Evolutionary conservation across 2,888 invertebrate genomes (phyloP).

Genomic region (Teleogryllus oceanicus): DNA sequence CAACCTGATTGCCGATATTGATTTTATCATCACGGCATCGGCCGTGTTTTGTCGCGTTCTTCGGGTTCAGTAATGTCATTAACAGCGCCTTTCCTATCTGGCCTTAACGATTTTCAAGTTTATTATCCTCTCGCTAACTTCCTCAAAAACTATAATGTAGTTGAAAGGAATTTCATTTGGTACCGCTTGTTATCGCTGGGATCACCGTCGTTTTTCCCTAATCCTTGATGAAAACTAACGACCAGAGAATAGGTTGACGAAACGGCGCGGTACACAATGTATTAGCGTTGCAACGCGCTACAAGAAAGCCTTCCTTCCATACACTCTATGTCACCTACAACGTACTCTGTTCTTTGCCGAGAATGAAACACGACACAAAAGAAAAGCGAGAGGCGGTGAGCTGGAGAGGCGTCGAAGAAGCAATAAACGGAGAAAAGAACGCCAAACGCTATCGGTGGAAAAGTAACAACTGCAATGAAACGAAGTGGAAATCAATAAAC

Average conservation of each 20-base stretch:
- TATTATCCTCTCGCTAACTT: background rate
- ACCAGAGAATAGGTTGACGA: no score
- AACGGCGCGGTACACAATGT: no score
- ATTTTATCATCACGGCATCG: background rate
- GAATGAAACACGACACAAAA: no score
- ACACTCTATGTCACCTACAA: no score
- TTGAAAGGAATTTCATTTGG: conserved; percentile 2
- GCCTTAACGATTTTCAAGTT: background rate
- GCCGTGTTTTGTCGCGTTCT: background rate
- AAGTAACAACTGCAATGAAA: conserved; percentile 7
- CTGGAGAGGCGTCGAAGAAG: background rate
- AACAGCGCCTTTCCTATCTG: background rate
- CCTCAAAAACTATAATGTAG: conserved; percentile 6
- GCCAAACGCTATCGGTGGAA: background rate
- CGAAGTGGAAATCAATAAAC: conserved; percentile 8
- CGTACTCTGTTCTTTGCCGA: no score
- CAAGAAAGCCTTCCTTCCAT: no score
- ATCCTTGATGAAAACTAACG: background rate
- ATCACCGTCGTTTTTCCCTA: background rate
- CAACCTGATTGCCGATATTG: background rate
- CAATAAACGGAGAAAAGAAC: background rate
- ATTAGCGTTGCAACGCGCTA: no score
- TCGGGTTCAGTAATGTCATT: background rate
- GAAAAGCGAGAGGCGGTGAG: background rate
- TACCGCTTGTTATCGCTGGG: background rate